Conservation (phyloP, 2,113 vertebrate genomes). For the Hymenochirus boettgeri region DNA sequence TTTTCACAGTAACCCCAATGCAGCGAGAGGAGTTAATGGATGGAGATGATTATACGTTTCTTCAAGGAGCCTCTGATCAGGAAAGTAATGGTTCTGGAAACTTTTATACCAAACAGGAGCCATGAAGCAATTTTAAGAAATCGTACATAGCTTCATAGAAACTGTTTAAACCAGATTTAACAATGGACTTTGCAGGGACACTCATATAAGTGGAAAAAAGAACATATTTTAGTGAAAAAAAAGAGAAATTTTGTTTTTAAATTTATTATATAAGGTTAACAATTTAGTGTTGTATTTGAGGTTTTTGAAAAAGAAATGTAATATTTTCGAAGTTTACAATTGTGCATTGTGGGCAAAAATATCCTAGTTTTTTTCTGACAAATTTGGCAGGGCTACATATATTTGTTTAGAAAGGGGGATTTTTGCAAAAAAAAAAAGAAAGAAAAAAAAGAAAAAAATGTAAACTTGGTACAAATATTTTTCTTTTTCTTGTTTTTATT, state of each 20-base stretch:
- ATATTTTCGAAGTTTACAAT: slow-evolving; percentile 74
- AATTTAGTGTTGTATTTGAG: slow-evolving; percentile 97
- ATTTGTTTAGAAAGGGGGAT: slow-evolving; percentile 64
- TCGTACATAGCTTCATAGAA: slow-evolving; percentile 44
- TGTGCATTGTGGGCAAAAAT: slow-evolving; percentile 69
- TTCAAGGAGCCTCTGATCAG: slow-evolving; percentile 90
- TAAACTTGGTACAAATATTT: slow-evolving; percentile 66
- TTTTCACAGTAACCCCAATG: slow-evolving; percentile 72
- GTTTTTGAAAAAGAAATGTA: slow-evolving; percentile 81
- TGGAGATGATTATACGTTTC: slow-evolving; percentile 86
- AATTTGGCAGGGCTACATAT: slow-evolving; percentile 68
- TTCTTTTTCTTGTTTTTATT: not conserved
- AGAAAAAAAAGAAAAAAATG: slow-evolving; percentile 62
- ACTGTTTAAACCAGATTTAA: slow-evolving; percentile 58
- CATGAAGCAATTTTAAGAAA: slow-evolving; percentile 61
- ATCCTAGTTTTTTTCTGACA: slow-evolving; percentile 70
- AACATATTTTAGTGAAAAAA: slow-evolving; percentile 64
- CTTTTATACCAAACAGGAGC: slow-evolving; percentile 96
- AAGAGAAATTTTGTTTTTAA: slow-evolving; percentile 61
- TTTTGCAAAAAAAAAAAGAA: slow-evolving; percentile 67
- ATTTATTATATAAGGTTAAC: slow-evolving; percentile 82
- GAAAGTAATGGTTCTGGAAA: slow-evolving; percentile 93
- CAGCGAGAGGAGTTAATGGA: slow-evolving; percentile 90
- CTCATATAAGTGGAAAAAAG: slow-evolving; percentile 50
- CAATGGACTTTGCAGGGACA: slow-evolving; percentile 68